phyloP scores from a whole-genome alignment of 1,140 invertebrate genomes.

The Melipona quadrifasciata region DNA sequence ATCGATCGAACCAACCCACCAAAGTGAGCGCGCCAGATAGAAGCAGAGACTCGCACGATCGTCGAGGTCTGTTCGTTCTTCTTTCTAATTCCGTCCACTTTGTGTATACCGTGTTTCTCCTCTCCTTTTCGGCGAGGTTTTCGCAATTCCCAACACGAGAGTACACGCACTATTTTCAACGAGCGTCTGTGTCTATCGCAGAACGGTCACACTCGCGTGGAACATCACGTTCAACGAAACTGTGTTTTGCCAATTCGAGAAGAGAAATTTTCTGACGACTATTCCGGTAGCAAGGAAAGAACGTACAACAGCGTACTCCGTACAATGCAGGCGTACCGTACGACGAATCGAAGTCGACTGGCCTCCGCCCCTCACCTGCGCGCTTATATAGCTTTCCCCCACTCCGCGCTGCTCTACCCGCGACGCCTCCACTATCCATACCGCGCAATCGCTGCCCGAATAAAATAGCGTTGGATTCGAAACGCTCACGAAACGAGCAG shows the following conservation, averaged over 20 bases:
- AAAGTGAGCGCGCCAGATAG: slow-evolving; percentile 1
- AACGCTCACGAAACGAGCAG: slow-evolving; percentile 43
- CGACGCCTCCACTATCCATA: slow-evolving; percentile 58
- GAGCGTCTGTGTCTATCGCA: slow-evolving; percentile 5
- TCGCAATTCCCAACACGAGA: background rate
- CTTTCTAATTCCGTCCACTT: background rate
- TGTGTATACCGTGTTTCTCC: background rate
- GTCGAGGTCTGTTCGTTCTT: background rate
- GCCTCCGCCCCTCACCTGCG: slow-evolving; percentile 78
- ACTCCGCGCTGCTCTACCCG: slow-evolving; percentile 49
- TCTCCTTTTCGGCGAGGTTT: background rate
- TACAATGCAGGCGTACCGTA: background rate
- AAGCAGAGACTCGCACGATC: background rate
- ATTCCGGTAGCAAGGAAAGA: background rate
- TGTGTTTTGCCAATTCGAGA: background rate
- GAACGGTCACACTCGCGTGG: slow-evolving; percentile 28
- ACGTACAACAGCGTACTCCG: background rate
- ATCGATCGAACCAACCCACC: slow-evolving; percentile 55
- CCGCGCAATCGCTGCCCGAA: slow-evolving; percentile 75
- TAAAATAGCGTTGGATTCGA: slow-evolving; percentile 59
- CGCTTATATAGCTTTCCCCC: slow-evolving; percentile 71
- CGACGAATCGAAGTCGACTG: slow-evolving; percentile 74
- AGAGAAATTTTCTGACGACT: background rate
- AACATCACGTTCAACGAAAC: slow-evolving; percentile 27
- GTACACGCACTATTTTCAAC: slow-evolving; percentile 33